A percentile compares a stretch with the other conserved stretches of the same genome.
Conservation (phyloP, 2,888 invertebrate genomes). For the Nephrocerus scutellatus region DNA sequence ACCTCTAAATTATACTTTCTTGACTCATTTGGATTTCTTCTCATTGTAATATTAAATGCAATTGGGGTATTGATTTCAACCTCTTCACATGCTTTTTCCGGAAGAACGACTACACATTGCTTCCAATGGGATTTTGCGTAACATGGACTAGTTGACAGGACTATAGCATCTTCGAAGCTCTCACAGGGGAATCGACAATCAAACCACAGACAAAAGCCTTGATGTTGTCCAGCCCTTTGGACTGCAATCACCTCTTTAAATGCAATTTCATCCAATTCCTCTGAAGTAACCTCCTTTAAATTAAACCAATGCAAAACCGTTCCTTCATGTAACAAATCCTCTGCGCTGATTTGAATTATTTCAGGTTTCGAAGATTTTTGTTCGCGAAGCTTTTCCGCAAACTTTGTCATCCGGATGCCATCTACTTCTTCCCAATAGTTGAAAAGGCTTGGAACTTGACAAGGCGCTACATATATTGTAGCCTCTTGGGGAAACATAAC, state of each 20-base stretch:
- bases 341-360: constrained; percentile 50
- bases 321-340: constrained; percentile 59
- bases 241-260: constrained; percentile 56
- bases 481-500: constrained; percentile 68
- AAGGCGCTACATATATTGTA: constrained; percentile 51
- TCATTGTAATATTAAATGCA: constrained; percentile 61
- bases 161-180: constrained; percentile 52
- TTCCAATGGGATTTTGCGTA: constrained; percentile 84
- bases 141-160: constrained; percentile 73
- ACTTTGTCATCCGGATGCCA: constrained; percentile 69
- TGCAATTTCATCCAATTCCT: constrained; percentile 56
- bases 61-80: constrained; percentile 55
- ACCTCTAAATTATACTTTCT: constrained; percentile 61
- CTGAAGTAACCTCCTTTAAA: constrained; percentile 54
- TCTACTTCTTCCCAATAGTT: constrained; percentile 72
- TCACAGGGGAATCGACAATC: constrained; percentile 63
- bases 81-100: constrained; percentile 53
- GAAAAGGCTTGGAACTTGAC: constrained; percentile 53
- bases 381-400: constrained; percentile 57
- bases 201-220: constrained; percentile 78
- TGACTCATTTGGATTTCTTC: constrained; percentile 31
- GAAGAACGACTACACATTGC: constrained; percentile 80
- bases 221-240: constrained; percentile 53
- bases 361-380: constrained; percentile 62
- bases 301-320: constrained; percentile 62